Percentiles rank a stretch among this genome's conserved stretches.
These are phyloP conservation scores for Pluvianellus socialis DNA, from an alignment of 2,113 vertebrate species.

Conservation along the genomic window DNA sequence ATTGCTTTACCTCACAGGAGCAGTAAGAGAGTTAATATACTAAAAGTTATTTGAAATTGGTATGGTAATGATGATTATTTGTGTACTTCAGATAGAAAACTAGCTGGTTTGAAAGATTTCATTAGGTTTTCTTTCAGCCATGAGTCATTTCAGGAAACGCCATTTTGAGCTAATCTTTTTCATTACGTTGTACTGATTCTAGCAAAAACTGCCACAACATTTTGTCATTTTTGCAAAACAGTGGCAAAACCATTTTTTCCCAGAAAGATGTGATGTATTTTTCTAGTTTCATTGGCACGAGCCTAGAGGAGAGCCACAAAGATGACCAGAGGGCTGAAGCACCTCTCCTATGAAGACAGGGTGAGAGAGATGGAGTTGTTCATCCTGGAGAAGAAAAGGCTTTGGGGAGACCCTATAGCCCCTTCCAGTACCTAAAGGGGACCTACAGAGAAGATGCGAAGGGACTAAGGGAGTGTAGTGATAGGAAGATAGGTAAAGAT, in stretches of 20 bases:
- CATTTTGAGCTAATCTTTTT: not conserved
- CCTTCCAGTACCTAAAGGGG: not conserved
- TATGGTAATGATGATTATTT: not conserved
- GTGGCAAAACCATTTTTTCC: not conserved
- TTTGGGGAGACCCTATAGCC: not conserved
- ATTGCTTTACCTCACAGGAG: not conserved
- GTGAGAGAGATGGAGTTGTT: not conserved
- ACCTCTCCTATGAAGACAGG: not conserved
- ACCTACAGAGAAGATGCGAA: not conserved
- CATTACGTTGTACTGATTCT: not conserved
- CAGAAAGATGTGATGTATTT: not conserved
- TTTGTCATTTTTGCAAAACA: not conserved
- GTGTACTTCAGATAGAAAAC: not conserved
- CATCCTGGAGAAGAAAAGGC: not conserved
- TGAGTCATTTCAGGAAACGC: not conserved
- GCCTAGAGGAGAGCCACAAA: not conserved
- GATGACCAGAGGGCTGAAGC: not conserved
- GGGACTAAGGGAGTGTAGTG: no score
- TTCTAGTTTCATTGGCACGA: not conserved
- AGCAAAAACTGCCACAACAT: not conserved
- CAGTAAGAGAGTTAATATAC: not conserved
- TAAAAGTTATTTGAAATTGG: not conserved
- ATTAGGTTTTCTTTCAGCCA: not conserved
- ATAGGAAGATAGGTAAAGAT: not conserved
- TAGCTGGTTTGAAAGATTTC: not conserved